Base-by-base conservation (phyloP, 2,888 invertebrate species). In the Himalopsyche japonica region DNA sequence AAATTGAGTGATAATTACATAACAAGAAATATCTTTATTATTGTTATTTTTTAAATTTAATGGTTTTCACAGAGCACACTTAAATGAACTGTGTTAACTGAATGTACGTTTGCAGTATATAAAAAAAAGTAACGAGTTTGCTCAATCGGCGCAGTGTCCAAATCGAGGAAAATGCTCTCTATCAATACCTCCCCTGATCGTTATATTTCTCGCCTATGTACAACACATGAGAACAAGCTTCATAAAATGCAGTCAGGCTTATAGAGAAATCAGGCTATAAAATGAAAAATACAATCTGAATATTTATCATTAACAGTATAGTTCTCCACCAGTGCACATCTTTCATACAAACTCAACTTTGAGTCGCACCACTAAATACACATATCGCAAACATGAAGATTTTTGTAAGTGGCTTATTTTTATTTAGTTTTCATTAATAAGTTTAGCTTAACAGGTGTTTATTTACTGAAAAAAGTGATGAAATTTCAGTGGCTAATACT, bases 231-330 rank as follows among this genome's bases (percentile, higher is more conserved):
- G 82, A 82, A 82, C 82, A 3, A 82, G 57, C 79, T 78, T 57
- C 43, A 30, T 30, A 78, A 82, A 82, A 76, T 80, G 83, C 80
- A 80, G 76, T 30, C 83, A 34, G 78, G 83, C 80, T 8, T 80
- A 76, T 32, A 76, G 82, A 83, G 84, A 82, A 84, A 85, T 79
- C 82, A 48, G 86, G 82, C 83, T 86, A 86, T 86, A 86, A 84
- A 86, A 83, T 79, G 76, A 81, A 76, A 82, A 79, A 80, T 79
- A 47, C 79, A 76, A 79, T 79, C 49, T 37, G 49, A 78, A 84
- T 70, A 79, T 47, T 76, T 85, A 86, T 79, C 86, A 86, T 79
- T 82, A 82, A 43, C 79, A 70, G 76, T 64, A 80, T 81, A 37
- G 82, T 81, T 82, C 79, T 85, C 85, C 15, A 49, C 34, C 81